phyloP scores from a whole-genome alignment of 2,113 vertebrate genomes.

The Cinclus mexicanus region DNA sequence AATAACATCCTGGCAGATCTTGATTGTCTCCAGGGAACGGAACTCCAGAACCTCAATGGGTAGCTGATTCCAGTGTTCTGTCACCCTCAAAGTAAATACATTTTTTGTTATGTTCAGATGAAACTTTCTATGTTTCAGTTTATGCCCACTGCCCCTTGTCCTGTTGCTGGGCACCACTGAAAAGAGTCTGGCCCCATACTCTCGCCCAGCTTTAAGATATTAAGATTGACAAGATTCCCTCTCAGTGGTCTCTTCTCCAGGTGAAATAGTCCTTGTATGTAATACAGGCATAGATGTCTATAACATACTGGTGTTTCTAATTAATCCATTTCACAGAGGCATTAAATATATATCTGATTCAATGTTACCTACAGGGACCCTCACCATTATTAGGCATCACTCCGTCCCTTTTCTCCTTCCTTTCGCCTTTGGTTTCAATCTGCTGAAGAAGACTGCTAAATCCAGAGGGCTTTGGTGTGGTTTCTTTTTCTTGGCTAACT shows the following conservation, averaged over 20 bases:
- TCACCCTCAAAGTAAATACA: neutral
- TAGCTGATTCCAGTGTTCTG: neutral
- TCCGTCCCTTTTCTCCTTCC: neutral
- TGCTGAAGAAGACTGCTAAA: neutral
- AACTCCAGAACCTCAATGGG: neutral
- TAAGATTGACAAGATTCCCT: neutral
- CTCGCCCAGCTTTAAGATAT: neutral
- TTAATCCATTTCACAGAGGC: neutral
- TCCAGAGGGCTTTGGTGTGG: neutral
- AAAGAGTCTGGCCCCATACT: neutral
- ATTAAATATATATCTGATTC: neutral
- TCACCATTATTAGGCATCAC: neutral
- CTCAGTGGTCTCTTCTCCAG: rapidly evolving
- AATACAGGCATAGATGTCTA: rapidly evolving
- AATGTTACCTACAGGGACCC: neutral
- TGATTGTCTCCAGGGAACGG: neutral
- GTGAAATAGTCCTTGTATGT: neutral
- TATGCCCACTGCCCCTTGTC: neutral
- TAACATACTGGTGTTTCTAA: neutral
- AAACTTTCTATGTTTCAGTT: neutral
- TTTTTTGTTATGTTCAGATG: neutral
- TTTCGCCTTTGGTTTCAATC: neutral
- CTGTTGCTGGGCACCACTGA: neutral
- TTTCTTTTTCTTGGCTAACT: neutral
- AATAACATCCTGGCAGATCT: neutral